Base-by-base conservation (phyloP, 2,797 vertebrate species). In the Hydrocynus forskahlii region DNA sequence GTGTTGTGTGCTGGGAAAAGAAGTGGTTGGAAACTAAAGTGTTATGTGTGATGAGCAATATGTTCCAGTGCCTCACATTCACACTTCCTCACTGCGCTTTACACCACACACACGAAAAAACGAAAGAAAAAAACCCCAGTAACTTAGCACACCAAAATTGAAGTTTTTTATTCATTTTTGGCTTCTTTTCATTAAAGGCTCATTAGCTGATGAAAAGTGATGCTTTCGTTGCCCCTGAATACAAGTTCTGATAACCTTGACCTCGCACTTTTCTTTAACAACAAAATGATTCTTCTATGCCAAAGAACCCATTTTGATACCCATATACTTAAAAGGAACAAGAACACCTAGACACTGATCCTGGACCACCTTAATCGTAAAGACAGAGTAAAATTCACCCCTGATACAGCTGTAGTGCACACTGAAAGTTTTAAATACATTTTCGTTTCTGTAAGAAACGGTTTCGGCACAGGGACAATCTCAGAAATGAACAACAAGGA, bases 11-110 rank as follows among this genome's bases (percentile, higher is more conserved):
- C 17, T 79, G 55, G 78, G 45, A 81, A 64, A 59, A 75, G 62
- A 21, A 35, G 76, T 76, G 75, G 70, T 72, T 84, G 83, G 80
- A 83, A 86, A 83, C 5, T 75, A 63, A 75, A 21, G 48, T 67
- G 60, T 60, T 40, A 55, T 71, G 38, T 57, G 67, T 38, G 38
- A 68, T 81, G 84, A 86, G 69, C 50, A 78, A 82, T 40, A 66
- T 76, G 40, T 77, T 86, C 83, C 83, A 82, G 76, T 43, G 68
- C 48, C 4, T 21, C 54, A 52, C 71, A 81, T 62, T 84, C 77
- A 19, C 23, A 75, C 76, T 79, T 81, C 80, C 80, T 80, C 74
- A 43, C 55, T n/a, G 40, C 16, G 52, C n/a, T 52, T 54, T 21
- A 69, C 9, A 25, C 29, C 63, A 60, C 29, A 57, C 57, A 35